Evolutionary conservation across 2,797 vertebrate species (phyloP).

Genomic region (Valencia hispanica): DNA sequence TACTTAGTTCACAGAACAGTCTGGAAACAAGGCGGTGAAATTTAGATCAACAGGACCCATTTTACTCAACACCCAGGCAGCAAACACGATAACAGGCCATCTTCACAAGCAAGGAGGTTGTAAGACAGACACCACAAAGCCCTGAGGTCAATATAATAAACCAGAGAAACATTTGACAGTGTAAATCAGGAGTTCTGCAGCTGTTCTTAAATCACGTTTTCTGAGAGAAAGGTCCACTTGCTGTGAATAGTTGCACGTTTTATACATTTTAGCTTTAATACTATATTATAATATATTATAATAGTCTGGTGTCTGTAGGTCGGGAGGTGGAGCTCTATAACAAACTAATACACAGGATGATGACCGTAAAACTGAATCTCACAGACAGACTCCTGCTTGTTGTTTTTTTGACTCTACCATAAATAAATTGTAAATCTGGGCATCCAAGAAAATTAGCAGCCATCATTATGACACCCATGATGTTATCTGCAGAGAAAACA

Average conservation of each 20-base stretch:
- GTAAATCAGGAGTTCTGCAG: background rate
- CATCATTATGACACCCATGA: constrained; percentile 59
- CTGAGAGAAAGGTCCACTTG: background rate
- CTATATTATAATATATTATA: too few species aligned
- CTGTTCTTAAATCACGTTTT: background rate
- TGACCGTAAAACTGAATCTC: background rate
- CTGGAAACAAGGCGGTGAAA: background rate
- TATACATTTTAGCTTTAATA: background rate
- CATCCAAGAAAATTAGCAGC: constrained; percentile 49
- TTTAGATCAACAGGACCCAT: background rate
- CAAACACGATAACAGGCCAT: background rate
- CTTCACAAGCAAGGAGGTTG: background rate
- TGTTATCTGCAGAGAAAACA: constrained; percentile 63
- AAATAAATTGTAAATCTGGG: constrained; percentile 42
- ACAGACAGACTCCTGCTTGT: constrained; percentile 6
- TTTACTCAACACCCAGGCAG: background rate
- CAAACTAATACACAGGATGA: background rate
- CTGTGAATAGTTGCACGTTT: background rate
- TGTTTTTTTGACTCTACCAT: constrained; percentile 1
- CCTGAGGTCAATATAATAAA: background rate
- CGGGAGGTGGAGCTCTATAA: background rate
- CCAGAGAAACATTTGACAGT: background rate
- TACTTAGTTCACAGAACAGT: background rate
- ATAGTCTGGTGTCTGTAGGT: background rate
- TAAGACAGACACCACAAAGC: background rate